Evolutionary conservation across 1,140 invertebrate genomes (phyloP), one percentile per base, ranked within the genome.

Genomic region (Papilio aristodemus): DNA sequence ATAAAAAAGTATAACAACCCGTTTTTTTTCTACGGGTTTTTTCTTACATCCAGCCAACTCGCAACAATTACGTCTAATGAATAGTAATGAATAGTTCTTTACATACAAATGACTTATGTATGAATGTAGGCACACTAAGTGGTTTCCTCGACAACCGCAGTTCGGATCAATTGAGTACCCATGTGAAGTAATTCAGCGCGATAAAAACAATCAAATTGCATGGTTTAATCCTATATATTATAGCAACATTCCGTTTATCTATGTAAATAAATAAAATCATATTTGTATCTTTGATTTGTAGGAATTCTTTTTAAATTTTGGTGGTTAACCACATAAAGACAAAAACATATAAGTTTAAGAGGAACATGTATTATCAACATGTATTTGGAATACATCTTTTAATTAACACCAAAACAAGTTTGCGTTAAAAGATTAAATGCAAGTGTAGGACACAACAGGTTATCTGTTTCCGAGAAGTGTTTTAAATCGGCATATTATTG

Each of bases 401-500:
- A 22, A 11, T 50, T 22, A 46, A 19, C 17, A 50, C 9, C 17
- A 22, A 22, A 50, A 50, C 10, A 0, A 50, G 1, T 58, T 36
- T 58, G 11, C 70, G 68, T 64, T 60, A 74, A 74, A 72, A 71
- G 67, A 73, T 76, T 76, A 54, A 70, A 76, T 67, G 70, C 68
- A 73, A 62, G 27, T 63, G 73, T 72, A 77, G 79, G 74, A 72
- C 72, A 71, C 69, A 75, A 70, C 73, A 76, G 79, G 80, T 86
- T 86, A 89, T 90, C 85, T 85, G 66, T 78, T 78, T 74, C 76
- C 71, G 74, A 76, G 84, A 83, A 87, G 68, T 82, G 78, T 87
- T 86, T 89, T 84, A 85, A 87, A 87, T 86, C 77, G 72, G 70
- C 82, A 83, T 88, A 66, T 87, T 87, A 85, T 89, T 86, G 80